Evolutionary conservation across 2,797 vertebrate species (phyloP), one percentile per base, ranked within the genome.

Genomic region (Bovichtus variegatus): DNA sequence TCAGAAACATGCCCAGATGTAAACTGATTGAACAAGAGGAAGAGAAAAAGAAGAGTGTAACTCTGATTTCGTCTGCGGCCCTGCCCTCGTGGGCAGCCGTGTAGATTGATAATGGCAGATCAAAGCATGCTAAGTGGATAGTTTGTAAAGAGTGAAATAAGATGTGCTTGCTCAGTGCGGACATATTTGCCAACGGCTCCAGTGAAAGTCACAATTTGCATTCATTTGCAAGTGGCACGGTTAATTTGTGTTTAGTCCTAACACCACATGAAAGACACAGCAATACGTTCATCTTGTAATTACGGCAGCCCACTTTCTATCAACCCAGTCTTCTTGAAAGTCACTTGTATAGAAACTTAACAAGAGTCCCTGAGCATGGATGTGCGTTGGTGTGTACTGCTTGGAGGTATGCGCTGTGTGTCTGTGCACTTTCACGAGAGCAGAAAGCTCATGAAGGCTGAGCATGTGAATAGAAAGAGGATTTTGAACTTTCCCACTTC

Each of bases 81-180:
- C 29, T 46, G 73, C 50, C 70, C 78, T 77, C 10, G 23, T 72
- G 68, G 44, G 78, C 82, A 65, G 60, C 55, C 54, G 5, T 62
- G 76, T 38, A 70, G 74, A 88, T 80, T 79, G 71, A 75, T 86
- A 69, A 72, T 84, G 82, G 82, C 85, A 85, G 81, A 92, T 90
- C 80, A 91, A 90, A 92, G 88, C 57, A 0, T 38, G 46, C 59
- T 36, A 62, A 84, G 75, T 58, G 62, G 75, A 85, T 71, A n/a
- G 51, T 34, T 43, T 57, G 53, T 68, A 60, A 76, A 81, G 54
- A 75, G 72, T 57, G 63, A 78, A 83, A 75, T 80, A 71, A 67
- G 73, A 76, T 44, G 62, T 55, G 69, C 53, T 69, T 10, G 19
- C 55, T 61, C 68, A 50, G 23, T 70, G 68, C 57, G 71, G 59